Evolutionary conservation across 2,888 invertebrate genomes (phyloP), one percentile per base, ranked within the genome.

Genomic region (Endotricha flammealis): DNA sequence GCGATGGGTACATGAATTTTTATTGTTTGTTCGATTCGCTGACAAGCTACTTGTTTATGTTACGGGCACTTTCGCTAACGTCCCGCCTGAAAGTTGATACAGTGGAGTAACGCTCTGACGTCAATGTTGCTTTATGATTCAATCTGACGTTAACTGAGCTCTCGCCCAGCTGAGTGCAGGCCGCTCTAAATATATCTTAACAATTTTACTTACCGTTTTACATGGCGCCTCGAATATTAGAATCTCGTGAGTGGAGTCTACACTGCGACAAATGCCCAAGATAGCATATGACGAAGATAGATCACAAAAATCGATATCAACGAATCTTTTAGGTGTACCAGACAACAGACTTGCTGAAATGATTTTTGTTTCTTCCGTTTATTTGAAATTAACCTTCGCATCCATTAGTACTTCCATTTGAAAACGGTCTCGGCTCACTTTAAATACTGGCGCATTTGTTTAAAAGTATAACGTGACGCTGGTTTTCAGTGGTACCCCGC

Each of bases 111-210:
- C 51, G 53, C 47, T 54, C 57, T 82, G 81, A 82, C 82, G 82
- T 83, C 80, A 82, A 71, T 75, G 64, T 65, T 75, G 68, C 75
- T 80, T 80, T 80, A 81, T 77, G 78, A 79, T 74, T 74, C 77
- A 73, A 78, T 76, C 68, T 65, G 69, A 67, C 67, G 75, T 64
- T 73, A 74, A 73, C 74, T 63, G 65, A 64, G 66, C 64, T 67
- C 68, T 64, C 62, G 61, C 64, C 69, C 79, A 80, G 79, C 76
- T 80, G 79, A 82, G 74, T 75, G 75, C 80, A 80, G 70, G 59
- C 76, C 73, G 76, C 53, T 71, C 77, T 80, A 80, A 73, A 76
- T 71, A 81, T 82, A 83, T 61, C 61, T 59, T 64, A 63, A 72
- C 69, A 73, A 72, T 75, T 72, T 73, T 56, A 70, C 64, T 65